Evolutionary conservation across 2,113 vertebrate species (phyloP).

Genomic region (Corvus moneduloides): DNA sequence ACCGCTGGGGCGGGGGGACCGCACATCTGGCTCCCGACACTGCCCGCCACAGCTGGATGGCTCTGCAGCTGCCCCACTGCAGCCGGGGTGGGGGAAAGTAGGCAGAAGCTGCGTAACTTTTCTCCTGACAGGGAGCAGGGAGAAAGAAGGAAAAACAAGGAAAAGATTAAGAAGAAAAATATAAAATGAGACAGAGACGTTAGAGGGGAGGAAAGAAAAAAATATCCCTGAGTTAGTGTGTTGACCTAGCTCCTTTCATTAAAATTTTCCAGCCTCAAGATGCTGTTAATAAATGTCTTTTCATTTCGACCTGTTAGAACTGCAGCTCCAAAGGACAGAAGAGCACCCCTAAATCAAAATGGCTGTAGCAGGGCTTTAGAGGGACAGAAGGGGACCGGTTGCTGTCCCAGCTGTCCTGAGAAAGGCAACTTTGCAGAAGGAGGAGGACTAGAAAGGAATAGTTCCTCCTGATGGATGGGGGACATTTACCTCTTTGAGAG

Average conservation of each 20-base stretch:
- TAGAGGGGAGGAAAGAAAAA: not conserved
- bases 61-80: not conserved
- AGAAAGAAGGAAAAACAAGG: not conserved
- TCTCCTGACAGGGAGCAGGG: accelerated
- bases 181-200: not conserved
- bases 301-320: not conserved
- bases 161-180: accelerated
- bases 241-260: not conserved
- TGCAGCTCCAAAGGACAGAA: not conserved
- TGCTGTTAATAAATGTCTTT: not conserved
- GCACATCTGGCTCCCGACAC: not conserved
- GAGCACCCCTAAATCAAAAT: not conserved
- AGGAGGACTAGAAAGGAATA: not conserved
- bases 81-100: not conserved
- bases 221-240: not conserved
- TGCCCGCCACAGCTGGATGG: not conserved
- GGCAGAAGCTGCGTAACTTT: not conserved
- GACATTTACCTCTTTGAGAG: not conserved
- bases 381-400: not conserved
- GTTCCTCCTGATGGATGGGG: not conserved
- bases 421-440: not conserved
- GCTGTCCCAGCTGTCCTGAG: not conserved
- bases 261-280: not conserved
- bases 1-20: not conserved
- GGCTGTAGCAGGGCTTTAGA: not conserved